Evolutionary conservation across 2,113 vertebrate genomes (phyloP).

Genomic region (Tinamus guttatus): DNA sequence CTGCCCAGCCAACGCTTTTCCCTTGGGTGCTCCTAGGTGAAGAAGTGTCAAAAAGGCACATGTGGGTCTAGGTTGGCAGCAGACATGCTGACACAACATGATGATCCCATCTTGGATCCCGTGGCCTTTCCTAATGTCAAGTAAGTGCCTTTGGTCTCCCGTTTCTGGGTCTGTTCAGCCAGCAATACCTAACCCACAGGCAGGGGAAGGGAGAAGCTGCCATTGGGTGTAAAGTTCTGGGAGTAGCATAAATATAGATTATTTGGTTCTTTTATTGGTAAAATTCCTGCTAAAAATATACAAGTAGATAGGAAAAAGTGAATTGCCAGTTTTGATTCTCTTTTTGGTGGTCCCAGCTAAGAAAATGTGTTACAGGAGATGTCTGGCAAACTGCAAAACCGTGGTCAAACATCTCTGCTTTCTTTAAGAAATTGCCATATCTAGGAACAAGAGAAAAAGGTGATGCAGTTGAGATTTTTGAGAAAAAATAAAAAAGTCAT

Average conservation of each 20-base stretch:
- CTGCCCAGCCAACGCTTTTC: too few species aligned
- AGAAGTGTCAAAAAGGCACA: accelerated
- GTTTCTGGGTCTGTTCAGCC: neutral
- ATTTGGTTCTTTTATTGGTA: neutral
- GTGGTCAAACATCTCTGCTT: neutral
- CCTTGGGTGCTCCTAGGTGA: too few species aligned
- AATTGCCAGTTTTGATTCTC: neutral
- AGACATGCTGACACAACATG: too few species aligned
- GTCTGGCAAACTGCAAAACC: neutral
- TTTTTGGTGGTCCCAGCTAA: neutral
- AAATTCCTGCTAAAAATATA: neutral
- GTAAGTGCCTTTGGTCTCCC: neutral
- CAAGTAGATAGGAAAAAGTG: neutral
- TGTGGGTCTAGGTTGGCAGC: neutral
- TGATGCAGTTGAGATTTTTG: neutral
- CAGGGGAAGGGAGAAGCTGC: neutral
- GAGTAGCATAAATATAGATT: neutral
- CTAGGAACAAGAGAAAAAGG: neutral
- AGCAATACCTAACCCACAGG: accelerated
- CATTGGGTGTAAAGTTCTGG: neutral
- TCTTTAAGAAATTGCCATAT: neutral
- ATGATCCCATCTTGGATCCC: neutral
- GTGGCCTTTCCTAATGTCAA: neutral
- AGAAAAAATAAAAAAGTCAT: neutral
- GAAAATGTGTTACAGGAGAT: neutral